phyloP scores from a whole-genome alignment of 2,797 vertebrate species.

The Cyclura pinguis region DNA sequence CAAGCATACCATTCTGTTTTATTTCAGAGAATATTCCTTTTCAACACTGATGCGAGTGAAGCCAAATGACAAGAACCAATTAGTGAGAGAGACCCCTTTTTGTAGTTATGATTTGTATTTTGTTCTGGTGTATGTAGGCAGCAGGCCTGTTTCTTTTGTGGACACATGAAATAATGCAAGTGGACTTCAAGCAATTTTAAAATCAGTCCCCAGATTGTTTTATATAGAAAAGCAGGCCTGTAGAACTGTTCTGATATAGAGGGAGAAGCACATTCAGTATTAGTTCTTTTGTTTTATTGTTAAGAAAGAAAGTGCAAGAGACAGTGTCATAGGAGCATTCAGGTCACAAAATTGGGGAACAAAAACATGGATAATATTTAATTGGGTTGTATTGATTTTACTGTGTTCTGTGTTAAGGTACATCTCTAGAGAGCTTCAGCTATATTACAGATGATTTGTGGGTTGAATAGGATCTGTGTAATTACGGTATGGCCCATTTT shows the following conservation, averaged over 20 bases:
- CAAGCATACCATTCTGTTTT: background rate
- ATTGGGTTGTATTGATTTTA: too few species aligned
- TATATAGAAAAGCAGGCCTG: background rate
- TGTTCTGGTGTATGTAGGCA: conserved; percentile 22
- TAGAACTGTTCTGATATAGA: background rate
- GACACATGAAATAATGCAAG: conserved; percentile 16
- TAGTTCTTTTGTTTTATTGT: background rate
- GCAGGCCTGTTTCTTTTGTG: background rate
- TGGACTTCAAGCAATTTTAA: background rate
- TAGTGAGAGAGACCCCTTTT: background rate
- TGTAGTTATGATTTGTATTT: too few species aligned
- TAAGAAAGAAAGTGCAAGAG: background rate
- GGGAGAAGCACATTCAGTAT: background rate
- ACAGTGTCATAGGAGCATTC: background rate
- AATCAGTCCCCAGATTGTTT: background rate
- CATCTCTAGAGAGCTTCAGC: too few species aligned
- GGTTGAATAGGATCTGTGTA: too few species aligned
- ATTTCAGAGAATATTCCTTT: too few species aligned
- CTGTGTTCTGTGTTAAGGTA: too few species aligned
- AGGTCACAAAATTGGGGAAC: background rate
- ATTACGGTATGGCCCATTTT: too few species aligned
- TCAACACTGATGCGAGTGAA: background rate
- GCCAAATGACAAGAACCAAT: conserved; percentile 12
- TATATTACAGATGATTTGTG: too few species aligned
- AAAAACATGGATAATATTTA: background rate